These are phyloP conservation scores for Sciurus vulgaris DNA, from an alignment of 2,797 vertebrate species.

Conservation along the genomic window DNA sequence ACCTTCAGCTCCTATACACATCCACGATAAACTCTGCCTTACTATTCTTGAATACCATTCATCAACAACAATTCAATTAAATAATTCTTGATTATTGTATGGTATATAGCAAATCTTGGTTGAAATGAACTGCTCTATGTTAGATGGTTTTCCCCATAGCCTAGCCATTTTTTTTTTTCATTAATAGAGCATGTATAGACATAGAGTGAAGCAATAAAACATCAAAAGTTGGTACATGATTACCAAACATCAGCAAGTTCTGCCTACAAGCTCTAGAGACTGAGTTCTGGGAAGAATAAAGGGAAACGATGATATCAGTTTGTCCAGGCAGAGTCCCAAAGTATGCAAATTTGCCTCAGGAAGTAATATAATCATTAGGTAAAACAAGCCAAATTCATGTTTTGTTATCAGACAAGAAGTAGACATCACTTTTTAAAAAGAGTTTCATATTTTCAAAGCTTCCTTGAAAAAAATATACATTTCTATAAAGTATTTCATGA, in stretches of 20 bases:
- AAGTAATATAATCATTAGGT: constrained; percentile 10
- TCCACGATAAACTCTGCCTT: not conserved
- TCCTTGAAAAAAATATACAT: not conserved
- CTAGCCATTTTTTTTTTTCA: not conserved
- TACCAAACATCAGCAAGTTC: not conserved
- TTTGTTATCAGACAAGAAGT: not conserved
- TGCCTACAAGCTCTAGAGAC: not conserved
- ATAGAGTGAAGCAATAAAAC: not conserved
- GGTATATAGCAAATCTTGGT: not conserved
- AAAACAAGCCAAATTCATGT: constrained; percentile 24
- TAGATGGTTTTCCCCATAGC: not conserved
- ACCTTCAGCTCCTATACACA: not conserved
- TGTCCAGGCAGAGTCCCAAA: not conserved
- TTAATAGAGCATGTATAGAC: not conserved
- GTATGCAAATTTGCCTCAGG: not conserved
- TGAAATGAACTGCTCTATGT: not conserved
- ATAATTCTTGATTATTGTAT: not conserved
- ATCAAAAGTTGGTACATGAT: not conserved
- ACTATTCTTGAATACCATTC: not conserved
- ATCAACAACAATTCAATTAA: not conserved
- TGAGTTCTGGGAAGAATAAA: not conserved
- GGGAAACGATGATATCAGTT: not conserved
- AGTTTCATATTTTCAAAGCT: constrained; percentile 11
- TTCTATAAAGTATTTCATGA: constrained; percentile 20
- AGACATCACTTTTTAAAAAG: not conserved